Evolutionary conservation across 2,113 vertebrate species (phyloP).

Genomic region (Acanthochromis polyacanthus): DNA sequence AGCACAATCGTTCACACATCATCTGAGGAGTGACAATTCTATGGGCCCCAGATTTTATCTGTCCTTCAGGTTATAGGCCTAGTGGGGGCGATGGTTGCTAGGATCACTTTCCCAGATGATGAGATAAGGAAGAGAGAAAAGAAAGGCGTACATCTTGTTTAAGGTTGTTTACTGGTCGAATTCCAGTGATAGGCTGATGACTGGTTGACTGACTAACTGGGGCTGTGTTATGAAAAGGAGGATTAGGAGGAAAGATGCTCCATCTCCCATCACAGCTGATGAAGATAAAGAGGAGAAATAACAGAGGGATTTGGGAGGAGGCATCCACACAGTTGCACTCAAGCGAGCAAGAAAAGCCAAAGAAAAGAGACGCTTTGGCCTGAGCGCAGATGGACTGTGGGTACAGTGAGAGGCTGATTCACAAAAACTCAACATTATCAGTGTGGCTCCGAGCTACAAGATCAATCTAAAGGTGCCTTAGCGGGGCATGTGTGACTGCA

Average conservation of each 20-base stretch:
- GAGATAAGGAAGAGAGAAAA: conserved; percentile 65
- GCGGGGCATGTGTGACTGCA: conserved; percentile 16
- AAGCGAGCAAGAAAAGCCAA: conserved; percentile 46
- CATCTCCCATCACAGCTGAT: conserved; percentile 46
- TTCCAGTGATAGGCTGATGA: conserved; percentile 31
- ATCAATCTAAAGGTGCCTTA: background rate
- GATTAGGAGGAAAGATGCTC: conserved; percentile 58
- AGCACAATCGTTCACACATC: conserved; percentile 68
- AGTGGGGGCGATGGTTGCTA: conserved; percentile 38
- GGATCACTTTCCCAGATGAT: conserved; percentile 64
- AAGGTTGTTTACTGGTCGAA: conserved; percentile 57
- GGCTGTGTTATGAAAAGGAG: conserved; percentile 57
- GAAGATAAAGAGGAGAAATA: conserved; percentile 51
- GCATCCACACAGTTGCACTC: conserved; percentile 19
- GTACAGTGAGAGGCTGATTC: conserved; percentile 12
- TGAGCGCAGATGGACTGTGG: conserved; percentile 7
- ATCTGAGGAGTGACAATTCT: conserved; percentile 62
- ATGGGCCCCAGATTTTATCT: conserved; percentile 72
- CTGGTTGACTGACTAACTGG: conserved; percentile 70
- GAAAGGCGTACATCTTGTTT: conserved; percentile 1
- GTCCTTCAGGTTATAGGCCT: conserved; percentile 54
- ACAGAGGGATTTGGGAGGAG: conserved; percentile 47
- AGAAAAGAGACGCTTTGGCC: conserved; percentile 6
- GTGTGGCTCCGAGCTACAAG: background rate
- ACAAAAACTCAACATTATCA: conserved; percentile 15